Evolutionary conservation across 2,113 vertebrate species (phyloP).

Genomic region (Nothocercus julius): DNA sequence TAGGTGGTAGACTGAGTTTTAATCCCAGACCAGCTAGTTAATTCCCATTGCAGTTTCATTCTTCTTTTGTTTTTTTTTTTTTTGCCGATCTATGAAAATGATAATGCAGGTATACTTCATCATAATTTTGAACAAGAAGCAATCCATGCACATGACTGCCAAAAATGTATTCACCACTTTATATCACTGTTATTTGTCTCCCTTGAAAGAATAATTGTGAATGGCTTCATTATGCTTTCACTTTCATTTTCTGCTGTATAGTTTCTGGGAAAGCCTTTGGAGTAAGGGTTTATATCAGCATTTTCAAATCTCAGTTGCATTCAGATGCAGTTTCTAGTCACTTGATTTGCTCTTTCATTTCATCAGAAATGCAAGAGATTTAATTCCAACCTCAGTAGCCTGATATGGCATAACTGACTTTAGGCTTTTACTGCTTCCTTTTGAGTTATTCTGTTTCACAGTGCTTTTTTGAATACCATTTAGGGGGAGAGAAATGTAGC

Average conservation of each 20-base stretch:
- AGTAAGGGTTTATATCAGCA: background rate
- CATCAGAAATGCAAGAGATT: background rate
- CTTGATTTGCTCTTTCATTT: background rate
- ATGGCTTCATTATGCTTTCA: slow-evolving; percentile 43
- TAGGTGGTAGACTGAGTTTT: background rate
- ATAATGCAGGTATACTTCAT: background rate
- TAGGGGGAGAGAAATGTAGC: background rate
- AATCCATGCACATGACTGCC: rapidly evolving
- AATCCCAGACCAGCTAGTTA: background rate
- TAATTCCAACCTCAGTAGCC: background rate
- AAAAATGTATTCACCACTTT: background rate
- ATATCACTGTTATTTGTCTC: background rate
- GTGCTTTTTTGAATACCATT: background rate
- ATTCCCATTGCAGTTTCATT: background rate
- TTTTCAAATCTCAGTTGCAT: background rate
- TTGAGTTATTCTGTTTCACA: background rate
- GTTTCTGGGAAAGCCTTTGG: background rate
- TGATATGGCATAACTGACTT: background rate
- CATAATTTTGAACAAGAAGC: background rate
- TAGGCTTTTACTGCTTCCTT: background rate
- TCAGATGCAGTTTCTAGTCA: background rate
- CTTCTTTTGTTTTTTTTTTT: background rate
- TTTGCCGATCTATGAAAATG: background rate
- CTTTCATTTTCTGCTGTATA: slow-evolving; percentile 51
- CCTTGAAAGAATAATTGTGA: background rate